A percentile compares a stretch with the other conserved stretches of the same genome.
Conservation (phyloP, 2,888 invertebrate genomes). For the Epiperipatus broadwayi region DNA sequence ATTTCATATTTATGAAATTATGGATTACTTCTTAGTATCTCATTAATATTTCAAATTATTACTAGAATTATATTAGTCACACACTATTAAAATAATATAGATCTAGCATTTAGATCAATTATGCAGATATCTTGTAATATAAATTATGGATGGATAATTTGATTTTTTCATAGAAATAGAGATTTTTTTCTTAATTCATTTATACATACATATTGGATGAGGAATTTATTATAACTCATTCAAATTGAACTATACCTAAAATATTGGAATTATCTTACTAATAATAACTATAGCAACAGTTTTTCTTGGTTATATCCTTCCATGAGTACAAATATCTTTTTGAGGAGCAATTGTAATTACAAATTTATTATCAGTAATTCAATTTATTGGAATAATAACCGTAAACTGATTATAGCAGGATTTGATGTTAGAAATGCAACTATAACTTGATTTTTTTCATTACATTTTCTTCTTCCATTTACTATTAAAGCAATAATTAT, state of each 20-base stretch:
- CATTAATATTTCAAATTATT: too few species aligned
- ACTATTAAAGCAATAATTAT: constrained; percentile 39
- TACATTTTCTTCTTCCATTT: constrained; percentile 53
- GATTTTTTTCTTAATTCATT: too few species aligned
- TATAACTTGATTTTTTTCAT: constrained; percentile 51
- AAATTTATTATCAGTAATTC: constrained; percentile 48
- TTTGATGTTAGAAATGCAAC: constrained; percentile 53
- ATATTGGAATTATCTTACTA: constrained; percentile 43
- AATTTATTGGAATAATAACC: constrained; percentile 42
- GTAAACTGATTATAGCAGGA: constrained; percentile 55
- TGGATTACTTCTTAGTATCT: too few species aligned
- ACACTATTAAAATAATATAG: too few species aligned
- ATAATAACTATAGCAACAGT: constrained; percentile 48
- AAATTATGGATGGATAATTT: too few species aligned
- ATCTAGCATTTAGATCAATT: too few species aligned
- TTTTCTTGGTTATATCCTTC: constrained; percentile 55
- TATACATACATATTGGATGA: constrained; percentile 24
- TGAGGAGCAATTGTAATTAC: constrained; percentile 63
- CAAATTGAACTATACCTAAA: constrained; percentile 40
- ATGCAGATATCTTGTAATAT: too few species aligned
- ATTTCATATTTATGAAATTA: too few species aligned
- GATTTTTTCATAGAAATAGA: too few species aligned
- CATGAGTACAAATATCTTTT: constrained; percentile 61
- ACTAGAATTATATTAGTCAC: too few species aligned
- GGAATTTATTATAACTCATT: constrained; percentile 30